Evolutionary conservation across 1,140 invertebrate genomes (phyloP), one percentile per base, ranked within the genome.

Genomic region (Bombus polaris): DNA sequence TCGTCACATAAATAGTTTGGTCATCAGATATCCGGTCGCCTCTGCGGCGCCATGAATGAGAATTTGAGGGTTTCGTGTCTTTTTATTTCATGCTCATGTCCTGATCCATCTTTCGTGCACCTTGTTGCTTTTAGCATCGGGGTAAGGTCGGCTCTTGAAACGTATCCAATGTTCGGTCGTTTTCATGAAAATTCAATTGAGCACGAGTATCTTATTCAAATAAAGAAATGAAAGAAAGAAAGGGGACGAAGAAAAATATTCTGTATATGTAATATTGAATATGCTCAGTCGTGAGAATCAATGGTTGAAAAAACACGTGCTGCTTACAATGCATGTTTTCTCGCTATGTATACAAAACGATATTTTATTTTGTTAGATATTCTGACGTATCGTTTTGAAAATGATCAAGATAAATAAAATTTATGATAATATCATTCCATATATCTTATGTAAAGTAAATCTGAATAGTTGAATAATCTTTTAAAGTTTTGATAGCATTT

Each of bases 301-400:
- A 22, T 37, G 4, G 5, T 25, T 44, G 32, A 44, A 47, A 74
- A 74, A 22, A 66, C n/a, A 75, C 53, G 81, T 74, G 70, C 32
- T 68, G 39, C 35, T 32, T 47, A 35, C 18, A 32, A 77, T 70
- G 62, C 73, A 76, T 66, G 13, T 32, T 83, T 83, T 57, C 22
- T 8, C 15, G 12, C 62, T 32, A 42, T 8, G 47, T 53, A 53
- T 66, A 70, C 73, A 47, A 74, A 42, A 32, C 68, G 10, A 32
- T 68, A 74, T 74, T 82, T 74, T 74, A 37, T 57, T 74, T 22
- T 35, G 32, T 65, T 65, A 39, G 39, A 35, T 10, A 39, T 2
- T 78, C 44, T 44, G 28, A 18, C 25, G 39, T 68, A 28, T 42
- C n/a, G 32, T 77, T 77, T 57, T 2, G 12, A n/a, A 3, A 18